These are phyloP conservation scores for Drosophila mettleri DNA, from an alignment of 2,888 invertebrate genomes.

Conservation along the genomic window DNA sequence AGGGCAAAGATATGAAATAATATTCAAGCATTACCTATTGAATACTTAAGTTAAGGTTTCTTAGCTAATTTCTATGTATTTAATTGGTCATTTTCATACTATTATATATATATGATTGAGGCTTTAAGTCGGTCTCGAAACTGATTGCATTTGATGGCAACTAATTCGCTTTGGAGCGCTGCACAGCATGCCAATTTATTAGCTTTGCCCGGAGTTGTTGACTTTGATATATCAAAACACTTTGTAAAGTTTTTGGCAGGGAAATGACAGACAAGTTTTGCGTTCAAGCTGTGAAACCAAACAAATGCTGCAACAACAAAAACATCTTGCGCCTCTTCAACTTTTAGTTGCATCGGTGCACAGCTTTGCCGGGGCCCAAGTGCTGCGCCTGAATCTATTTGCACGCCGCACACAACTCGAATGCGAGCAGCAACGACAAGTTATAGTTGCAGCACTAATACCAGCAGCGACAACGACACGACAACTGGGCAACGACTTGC, in stretches of 20 bases:
- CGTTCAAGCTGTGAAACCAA: constrained; percentile 5
- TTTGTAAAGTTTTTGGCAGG: constrained; percentile 34
- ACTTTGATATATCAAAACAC: constrained; percentile 38
- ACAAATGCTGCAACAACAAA: constrained; percentile 8
- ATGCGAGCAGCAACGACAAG: constrained; percentile 14
- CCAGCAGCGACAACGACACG: constrained; percentile 18
- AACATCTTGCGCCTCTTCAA: constrained; percentile 16
- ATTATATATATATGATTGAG: too few relatives aligned
- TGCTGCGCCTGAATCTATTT: constrained; percentile 9
- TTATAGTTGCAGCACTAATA: constrained; percentile 5
- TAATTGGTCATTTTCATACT: too few relatives aligned
- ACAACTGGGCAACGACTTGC: constrained; percentile 6
- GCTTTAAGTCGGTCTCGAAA: neutral
- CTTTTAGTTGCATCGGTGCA: neutral
- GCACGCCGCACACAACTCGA: constrained; percentile 7
- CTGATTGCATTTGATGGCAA: constrained; percentile 8
- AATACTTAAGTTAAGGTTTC: neutral
- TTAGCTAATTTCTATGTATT: too few relatives aligned
- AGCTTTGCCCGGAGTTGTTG: constrained; percentile 14
- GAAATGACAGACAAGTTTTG: constrained; percentile 37
- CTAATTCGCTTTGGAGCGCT: constrained; percentile 1
- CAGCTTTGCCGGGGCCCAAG: neutral
- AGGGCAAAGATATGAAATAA: neutral
- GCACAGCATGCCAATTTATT: constrained; percentile 24
- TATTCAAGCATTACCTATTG: neutral